Conservation (phyloP, 2,888 invertebrate species). For the Cataglyphis albicans region DNA sequence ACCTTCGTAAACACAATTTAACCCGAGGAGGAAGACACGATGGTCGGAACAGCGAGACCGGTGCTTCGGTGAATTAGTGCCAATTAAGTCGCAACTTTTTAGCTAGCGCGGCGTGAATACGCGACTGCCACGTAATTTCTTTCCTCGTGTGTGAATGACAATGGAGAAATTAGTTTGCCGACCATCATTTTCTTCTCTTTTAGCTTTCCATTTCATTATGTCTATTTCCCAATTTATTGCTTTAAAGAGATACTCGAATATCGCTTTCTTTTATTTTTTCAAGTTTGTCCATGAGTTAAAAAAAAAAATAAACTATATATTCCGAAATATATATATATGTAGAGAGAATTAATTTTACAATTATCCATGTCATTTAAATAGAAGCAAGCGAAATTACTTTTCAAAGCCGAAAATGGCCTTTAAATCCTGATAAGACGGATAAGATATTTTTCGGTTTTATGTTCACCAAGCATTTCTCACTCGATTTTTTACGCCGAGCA, state of each 20-base stretch:
- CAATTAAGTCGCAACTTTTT: conserved; percentile 75
- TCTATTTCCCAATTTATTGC: background rate
- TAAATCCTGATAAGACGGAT: background rate
- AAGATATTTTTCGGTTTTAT: background rate
- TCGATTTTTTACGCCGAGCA: background rate
- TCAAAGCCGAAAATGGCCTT: background rate
- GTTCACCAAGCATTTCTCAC: background rate
- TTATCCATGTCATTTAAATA: background rate
- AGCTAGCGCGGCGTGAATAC: conserved; percentile 50
- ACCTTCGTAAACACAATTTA: conserved; percentile 63
- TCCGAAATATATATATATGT: background rate
- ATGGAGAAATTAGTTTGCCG: background rate
- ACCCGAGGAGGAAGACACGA: conserved; percentile 50
- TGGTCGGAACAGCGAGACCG: conserved; percentile 46
- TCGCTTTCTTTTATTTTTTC: background rate
- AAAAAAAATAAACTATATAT: background rate
- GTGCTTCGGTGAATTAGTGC: conserved; percentile 71
- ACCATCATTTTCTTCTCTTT: background rate
- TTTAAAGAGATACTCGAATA: background rate
- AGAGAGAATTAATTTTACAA: background rate
- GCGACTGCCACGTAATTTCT: conserved; percentile 55
- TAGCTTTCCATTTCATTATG: background rate
- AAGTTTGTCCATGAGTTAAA: no score
- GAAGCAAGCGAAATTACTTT: background rate
- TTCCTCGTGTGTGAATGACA: background rate